phyloP scores from a whole-genome alignment of 2,797 vertebrate species.

The Phoeniculus purpureus region DNA sequence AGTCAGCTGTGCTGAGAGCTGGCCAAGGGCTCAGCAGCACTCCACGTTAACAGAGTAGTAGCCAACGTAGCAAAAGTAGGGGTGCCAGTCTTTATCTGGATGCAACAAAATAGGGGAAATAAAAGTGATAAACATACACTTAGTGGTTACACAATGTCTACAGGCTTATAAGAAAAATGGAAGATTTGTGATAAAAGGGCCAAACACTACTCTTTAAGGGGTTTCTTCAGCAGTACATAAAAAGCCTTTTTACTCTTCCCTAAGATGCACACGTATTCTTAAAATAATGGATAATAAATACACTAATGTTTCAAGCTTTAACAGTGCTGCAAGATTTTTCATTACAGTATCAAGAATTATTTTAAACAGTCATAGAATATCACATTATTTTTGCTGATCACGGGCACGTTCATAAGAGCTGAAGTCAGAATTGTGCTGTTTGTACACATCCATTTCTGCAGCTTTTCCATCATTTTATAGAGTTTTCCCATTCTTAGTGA shows the following conservation, averaged over 20 bases:
- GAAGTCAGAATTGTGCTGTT: background rate
- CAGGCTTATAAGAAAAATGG: background rate
- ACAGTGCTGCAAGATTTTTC: background rate
- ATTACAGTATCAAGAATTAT: background rate
- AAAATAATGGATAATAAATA: background rate
- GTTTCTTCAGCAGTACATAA: background rate
- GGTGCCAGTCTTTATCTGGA: fast-evolving
- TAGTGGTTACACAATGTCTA: background rate
- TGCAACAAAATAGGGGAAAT: background rate
- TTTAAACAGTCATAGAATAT: background rate
- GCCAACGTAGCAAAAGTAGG: background rate
- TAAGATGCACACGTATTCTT: background rate
- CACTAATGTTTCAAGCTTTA: background rate
- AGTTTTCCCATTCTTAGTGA: background rate
- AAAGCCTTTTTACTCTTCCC: background rate
- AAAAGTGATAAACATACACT: background rate
- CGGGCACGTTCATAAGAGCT: background rate
- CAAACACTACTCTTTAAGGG: background rate
- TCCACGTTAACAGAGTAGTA: fast-evolving
- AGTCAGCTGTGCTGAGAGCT: background rate
- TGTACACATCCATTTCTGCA: background rate
- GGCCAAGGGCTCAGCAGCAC: background rate
- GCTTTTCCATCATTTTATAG: background rate
- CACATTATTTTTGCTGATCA: background rate
- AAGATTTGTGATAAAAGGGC: background rate